Evolutionary conservation across 92 coral and sea anemone genomes (phyloP), one percentile per base, ranked within the genome.

Genomic region (Blastomussa wellsi): DNA sequence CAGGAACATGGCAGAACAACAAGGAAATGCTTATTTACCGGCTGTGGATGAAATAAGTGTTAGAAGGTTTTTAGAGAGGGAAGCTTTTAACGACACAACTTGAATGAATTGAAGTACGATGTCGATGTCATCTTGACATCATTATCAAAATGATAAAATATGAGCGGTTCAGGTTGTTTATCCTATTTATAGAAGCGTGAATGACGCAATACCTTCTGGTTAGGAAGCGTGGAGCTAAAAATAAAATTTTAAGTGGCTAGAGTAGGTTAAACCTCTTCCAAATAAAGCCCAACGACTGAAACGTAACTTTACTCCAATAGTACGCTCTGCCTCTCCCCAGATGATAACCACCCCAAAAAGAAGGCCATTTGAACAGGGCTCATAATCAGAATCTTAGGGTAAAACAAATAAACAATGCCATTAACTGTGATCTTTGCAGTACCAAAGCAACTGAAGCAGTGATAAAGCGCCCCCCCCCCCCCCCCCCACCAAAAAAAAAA

Each of bases 1-100:
- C 31, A 83, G 80, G 42, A 55, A 83, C 87, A 83, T 83, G 80
- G 60, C 60, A 35, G 19, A 37, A 22, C 41, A 82, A 42, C 75
- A 19, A 48, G 47, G 19, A 52, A 82, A 53, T 47, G 16, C 68
- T 33, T 74, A 31, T 59, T 33, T 57, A 44, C 39, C 7, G 79
- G 19, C 80, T 83, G 64, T 41, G 47, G 64, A 44, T 41, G 32
- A 74, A 83, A 74, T 11, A 75, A 74, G 74, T 28, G 29, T 22
- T 64, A 2, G 17, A 28, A 42, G n/a, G 1, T 22, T 36, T 33
- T 36, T 17, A 41, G 44, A 41, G 44, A 41, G 3, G 44, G 44
- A 41, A 7, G 7, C 44, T 41, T 3, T 41, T 41, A 7, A 41
- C 44, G 44, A 41, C n/a, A n/a, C n/a, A n/a, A n/a, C n/a, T n/a